Percentiles rank a stretch among this genome's conserved stretches.
phyloP scores from a whole-genome alignment of 2,797 vertebrate species.

The Garrulus glandarius region DNA sequence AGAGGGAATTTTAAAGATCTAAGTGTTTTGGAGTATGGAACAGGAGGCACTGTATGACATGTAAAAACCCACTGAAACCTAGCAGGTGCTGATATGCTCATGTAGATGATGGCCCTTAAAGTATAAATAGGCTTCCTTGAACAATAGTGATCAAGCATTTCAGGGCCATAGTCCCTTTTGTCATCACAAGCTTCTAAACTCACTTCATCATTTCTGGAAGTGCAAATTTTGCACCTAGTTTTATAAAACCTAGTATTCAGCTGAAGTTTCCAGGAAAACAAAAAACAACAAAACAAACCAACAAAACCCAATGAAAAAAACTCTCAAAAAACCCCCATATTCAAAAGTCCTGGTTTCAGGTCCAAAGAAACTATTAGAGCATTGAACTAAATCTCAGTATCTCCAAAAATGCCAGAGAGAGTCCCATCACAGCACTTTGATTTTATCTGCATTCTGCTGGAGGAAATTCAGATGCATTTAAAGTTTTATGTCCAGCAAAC shows the following conservation, averaged over 20 bases:
- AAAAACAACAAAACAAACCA: neutral
- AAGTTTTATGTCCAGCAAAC: slow-evolving; percentile 59
- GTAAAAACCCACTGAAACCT: neutral
- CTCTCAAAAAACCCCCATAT: fast-evolving
- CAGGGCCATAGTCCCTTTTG: neutral
- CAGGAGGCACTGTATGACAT: neutral
- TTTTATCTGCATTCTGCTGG: slow-evolving; percentile 31
- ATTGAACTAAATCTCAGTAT: neutral
- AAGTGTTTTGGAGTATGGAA: neutral
- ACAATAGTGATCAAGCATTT: neutral
- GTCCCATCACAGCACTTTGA: neutral
- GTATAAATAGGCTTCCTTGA: neutral
- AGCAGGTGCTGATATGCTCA: neutral
- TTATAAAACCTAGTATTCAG: neutral
- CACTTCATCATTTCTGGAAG: neutral
- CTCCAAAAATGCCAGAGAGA: neutral
- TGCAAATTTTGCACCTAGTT: neutral
- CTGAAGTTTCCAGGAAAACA: neutral
- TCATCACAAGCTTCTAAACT: neutral
- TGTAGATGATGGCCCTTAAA: neutral
- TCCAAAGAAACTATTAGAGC: neutral
- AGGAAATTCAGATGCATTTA: slow-evolving; percentile 58
- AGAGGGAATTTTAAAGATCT: neutral
- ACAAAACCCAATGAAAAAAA: neutral
- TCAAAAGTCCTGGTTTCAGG: neutral